phyloP scores from a whole-genome alignment of 2,888 invertebrate genomes.

The Homarus gammarus region DNA sequence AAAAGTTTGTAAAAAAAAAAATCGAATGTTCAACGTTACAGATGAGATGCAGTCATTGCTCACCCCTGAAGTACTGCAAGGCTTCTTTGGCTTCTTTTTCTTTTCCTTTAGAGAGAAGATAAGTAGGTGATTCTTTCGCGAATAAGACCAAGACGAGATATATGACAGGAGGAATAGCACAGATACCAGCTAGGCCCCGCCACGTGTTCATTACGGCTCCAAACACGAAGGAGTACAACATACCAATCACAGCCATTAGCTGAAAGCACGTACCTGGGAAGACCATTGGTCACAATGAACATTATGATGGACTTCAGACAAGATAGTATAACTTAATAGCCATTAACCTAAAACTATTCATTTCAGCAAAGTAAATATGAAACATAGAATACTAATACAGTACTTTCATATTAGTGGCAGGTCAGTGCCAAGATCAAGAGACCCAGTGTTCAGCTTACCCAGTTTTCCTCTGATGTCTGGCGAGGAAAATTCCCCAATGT shows the following conservation, averaged over 20 bases:
- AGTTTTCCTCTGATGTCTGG: constrained; percentile 94
- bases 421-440: no score
- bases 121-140: constrained; percentile 91
- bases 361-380: no score
- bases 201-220: constrained; percentile 86
- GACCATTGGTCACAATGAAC: no score
- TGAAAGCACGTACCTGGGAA: constrained; percentile 86
- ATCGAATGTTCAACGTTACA: no score
- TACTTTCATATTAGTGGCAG: no score
- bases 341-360: no score
- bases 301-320: no score
- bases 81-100: constrained; percentile 84
- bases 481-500: constrained; percentile 94
- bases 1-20: no score
- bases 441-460: no score
- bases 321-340: no score
- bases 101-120: constrained; percentile 82
- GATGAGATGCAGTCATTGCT: no score
- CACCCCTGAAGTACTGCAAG: constrained; percentile 84
- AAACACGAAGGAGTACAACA: constrained; percentile 85
- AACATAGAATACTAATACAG: no score
- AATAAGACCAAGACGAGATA: constrained; percentile 84
- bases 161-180: constrained; percentile 83
- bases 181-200: constrained; percentile 82
- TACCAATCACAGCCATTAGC: constrained; percentile 85